Evolutionary conservation across 2,888 invertebrate species (phyloP).

Genomic region (Scaptomyza cyrtandrae): DNA sequence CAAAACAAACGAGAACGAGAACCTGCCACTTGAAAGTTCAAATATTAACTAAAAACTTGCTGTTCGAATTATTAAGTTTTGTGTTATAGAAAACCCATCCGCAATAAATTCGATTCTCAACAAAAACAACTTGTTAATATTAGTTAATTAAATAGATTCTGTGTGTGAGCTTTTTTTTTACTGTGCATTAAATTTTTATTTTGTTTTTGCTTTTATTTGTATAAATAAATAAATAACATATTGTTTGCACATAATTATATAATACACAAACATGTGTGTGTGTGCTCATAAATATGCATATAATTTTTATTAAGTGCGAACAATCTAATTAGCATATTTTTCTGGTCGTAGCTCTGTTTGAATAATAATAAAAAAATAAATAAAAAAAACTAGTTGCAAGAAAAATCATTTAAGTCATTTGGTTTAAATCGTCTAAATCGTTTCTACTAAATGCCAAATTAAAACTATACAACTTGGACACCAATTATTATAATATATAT

Average conservation of each 20-base stretch:
- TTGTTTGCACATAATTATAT: slow-evolving; percentile 38
- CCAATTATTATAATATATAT: too few species aligned
- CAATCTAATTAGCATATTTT: slow-evolving; percentile 61
- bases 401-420: slow-evolving; percentile 36
- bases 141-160: slow-evolving; percentile 19
- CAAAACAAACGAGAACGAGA: not conserved
- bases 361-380: slow-evolving; percentile 3
- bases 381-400: slow-evolving; percentile 13
- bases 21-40: slow-evolving; percentile 41
- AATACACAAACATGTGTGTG: slow-evolving; percentile 10
- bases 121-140: slow-evolving; percentile 19
- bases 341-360: slow-evolving; percentile 17
- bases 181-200: slow-evolving; percentile 22
- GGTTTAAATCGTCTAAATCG: slow-evolving; percentile 11
- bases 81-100: slow-evolving; percentile 28
- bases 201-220: slow-evolving; percentile 30
- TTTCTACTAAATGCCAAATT: slow-evolving; percentile 11
- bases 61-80: slow-evolving; percentile 20
- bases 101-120: slow-evolving; percentile 3
- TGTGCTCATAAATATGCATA: slow-evolving; percentile 70
- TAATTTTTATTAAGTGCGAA: slow-evolving; percentile 70
- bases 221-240: slow-evolving; percentile 37
- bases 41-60: slow-evolving; percentile 46
- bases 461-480: not conserved
- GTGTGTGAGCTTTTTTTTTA: not conserved